Percentiles rank a stretch among this genome's conserved stretches.
Conservation (phyloP, 2,797 vertebrate species). For the Halcyon chelicuti region DNA sequence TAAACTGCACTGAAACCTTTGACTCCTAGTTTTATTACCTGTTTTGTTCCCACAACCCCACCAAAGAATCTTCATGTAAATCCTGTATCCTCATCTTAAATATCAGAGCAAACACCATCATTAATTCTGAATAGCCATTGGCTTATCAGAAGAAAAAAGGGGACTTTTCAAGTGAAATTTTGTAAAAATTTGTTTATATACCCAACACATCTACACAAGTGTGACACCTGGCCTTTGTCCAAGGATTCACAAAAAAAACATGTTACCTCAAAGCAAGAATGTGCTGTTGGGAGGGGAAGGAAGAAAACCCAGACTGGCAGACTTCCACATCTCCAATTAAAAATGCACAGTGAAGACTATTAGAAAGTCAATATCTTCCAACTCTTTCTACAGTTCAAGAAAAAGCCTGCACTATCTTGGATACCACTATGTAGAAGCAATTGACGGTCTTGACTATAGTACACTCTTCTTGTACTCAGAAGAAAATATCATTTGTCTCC, state of each 20-base stretch:
- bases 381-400: neutral
- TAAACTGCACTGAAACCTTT: neutral
- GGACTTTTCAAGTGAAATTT: neutral
- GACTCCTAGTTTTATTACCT: neutral
- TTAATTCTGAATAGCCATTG: neutral
- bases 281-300: neutral
- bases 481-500: neutral
- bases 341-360: neutral
- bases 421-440: neutral
- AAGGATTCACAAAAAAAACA: neutral
- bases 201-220: neutral
- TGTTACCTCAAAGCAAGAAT: neutral
- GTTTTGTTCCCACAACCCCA: neutral
- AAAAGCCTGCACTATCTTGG: neutral
- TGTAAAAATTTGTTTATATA: neutral
- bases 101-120: conserved; percentile 6
- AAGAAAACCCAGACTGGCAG: neutral
- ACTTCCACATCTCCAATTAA: neutral
- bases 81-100: neutral
- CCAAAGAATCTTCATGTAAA: neutral
- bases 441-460: neutral
- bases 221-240: neutral
- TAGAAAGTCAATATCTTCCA: neutral
- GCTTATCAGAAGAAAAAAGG: neutral
- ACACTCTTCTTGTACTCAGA: neutral